A percentile compares a stretch with the other conserved stretches of the same genome.
These are phyloP conservation scores for Morpho achilles DNA, from an alignment of 2,888 invertebrate genomes.

Conservation along the genomic window DNA sequence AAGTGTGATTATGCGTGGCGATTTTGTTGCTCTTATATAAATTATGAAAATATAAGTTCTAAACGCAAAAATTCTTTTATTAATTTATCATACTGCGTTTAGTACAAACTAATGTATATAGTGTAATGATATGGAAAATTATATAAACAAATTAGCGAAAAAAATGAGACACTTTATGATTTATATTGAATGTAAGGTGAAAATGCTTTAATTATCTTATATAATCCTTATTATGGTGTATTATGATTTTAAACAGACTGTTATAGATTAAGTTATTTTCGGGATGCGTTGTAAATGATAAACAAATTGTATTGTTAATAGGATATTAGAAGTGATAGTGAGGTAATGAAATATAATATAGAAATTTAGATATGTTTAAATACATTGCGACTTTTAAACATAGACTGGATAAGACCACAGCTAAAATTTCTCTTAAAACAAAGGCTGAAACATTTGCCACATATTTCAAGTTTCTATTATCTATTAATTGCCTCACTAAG, in stretches of 20 bases:
- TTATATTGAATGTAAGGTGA: slow-evolving; percentile 76
- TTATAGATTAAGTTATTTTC: slow-evolving; percentile 74
- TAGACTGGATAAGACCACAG: no score
- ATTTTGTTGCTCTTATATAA: slow-evolving; percentile 65
- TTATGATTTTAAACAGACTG: slow-evolving; percentile 78
- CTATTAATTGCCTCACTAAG: neutral
- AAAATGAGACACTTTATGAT: slow-evolving; percentile 67
- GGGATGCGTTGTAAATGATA: slow-evolving; percentile 39
- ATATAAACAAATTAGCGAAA: slow-evolving; percentile 54
- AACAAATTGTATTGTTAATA: slow-evolving; percentile 26
- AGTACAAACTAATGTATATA: slow-evolving; percentile 66
- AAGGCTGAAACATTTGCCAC: neutral
- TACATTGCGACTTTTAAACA: neutral
- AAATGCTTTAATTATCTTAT: slow-evolving; percentile 79
- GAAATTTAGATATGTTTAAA: slow-evolving; percentile 1
- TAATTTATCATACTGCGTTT: slow-evolving; percentile 67
- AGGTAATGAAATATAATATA: slow-evolving; percentile 1
- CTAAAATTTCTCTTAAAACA: neutral
- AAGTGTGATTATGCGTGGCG: slow-evolving; percentile 76
- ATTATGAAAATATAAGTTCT: slow-evolving; percentile 47
- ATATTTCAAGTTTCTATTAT: slow-evolving; percentile 1
- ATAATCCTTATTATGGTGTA: slow-evolving; percentile 72
- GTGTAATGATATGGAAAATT: slow-evolving; percentile 40
- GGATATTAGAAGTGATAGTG: slow-evolving; percentile 7
- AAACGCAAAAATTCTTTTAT: slow-evolving; percentile 57